Conservation (phyloP, 1,140 invertebrate genomes). For the Drosophila ercepeae region DNA sequence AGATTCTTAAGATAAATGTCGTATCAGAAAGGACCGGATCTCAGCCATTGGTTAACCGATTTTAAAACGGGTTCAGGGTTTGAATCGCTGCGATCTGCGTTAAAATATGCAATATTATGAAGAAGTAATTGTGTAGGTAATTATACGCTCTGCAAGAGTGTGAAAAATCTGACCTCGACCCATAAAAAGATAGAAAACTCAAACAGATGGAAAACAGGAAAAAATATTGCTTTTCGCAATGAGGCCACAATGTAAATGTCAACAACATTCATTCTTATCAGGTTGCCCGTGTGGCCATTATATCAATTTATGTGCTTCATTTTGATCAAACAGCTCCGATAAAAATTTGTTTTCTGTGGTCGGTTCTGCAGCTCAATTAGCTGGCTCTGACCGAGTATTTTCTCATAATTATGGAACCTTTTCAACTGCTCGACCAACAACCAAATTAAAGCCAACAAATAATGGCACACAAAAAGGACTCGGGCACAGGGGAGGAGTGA, state of each 20-base stretch:
- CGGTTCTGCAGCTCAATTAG: slow-evolving; percentile 38
- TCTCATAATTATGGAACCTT: slow-evolving; percentile 18
- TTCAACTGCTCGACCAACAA: not conserved
- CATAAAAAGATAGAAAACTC: slow-evolving; percentile 7
- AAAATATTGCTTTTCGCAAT: slow-evolving; percentile 11
- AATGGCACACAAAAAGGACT: slow-evolving; percentile 24
- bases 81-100: no score
- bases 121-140: no score
- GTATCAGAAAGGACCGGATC: no score
- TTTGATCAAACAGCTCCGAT: slow-evolving; percentile 16
- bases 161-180: slow-evolving; percentile 13
- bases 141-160: no score
- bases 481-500: not conserved
- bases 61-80: no score
- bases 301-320: slow-evolving; percentile 27
- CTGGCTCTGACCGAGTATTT: slow-evolving; percentile 7
- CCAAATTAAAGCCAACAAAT: slow-evolving; percentile 52
- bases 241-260: slow-evolving; percentile 39
- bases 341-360: not conserved
- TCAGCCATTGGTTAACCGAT: no score
- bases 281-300: slow-evolving; percentile 13
- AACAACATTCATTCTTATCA: slow-evolving; percentile 17
- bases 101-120: no score
- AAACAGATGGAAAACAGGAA: not conserved
- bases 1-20: no score